These are phyloP conservation scores for Lottia scabra DNA, from an alignment of 2,888 invertebrate species.

Conservation along the genomic window DNA sequence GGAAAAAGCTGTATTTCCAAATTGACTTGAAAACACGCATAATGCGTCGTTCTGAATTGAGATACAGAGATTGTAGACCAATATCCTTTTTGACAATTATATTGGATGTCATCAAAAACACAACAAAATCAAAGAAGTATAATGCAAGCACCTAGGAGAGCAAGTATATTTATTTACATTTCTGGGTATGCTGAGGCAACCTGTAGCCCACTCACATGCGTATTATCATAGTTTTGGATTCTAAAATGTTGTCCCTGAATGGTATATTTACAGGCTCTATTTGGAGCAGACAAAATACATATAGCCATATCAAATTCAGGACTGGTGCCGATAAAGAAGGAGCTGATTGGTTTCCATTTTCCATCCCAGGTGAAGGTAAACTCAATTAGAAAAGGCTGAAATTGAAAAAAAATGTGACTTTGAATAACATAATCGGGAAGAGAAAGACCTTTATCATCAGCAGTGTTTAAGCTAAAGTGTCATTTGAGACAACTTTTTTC, in stretches of 20 bases:
- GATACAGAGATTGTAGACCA: too few relatives aligned
- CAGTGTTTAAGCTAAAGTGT: not conserved
- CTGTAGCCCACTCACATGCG: slow-evolving; percentile 40
- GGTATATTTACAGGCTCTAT: slow-evolving; percentile 80
- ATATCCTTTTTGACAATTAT: too few relatives aligned
- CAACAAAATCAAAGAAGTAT: too few relatives aligned
- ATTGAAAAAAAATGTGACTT: slow-evolving; percentile 2
- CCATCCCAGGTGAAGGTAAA: slow-evolving; percentile 48
- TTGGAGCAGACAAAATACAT: slow-evolving; percentile 83
- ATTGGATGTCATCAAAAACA: too few relatives aligned
- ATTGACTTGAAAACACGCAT: too few relatives aligned
- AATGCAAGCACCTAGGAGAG: too few relatives aligned
- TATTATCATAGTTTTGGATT: slow-evolving; percentile 75
- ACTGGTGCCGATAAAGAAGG: slow-evolving; percentile 71
- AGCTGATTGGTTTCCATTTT: slow-evolving; percentile 43
- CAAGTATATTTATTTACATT: too few relatives aligned
- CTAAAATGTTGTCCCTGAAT: slow-evolving; percentile 80
- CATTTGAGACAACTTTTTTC: too few relatives aligned
- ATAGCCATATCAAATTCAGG: slow-evolving; percentile 92
- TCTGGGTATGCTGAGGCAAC: slow-evolving; percentile 45
- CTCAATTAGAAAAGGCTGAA: slow-evolving; percentile 40
- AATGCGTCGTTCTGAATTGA: too few relatives aligned
- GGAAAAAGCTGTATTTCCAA: too few relatives aligned
- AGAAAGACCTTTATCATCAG: not conserved
- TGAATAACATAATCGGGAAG: not conserved